Base-by-base conservation (phyloP, 2,113 vertebrate species). In the Zapornia atra region DNA sequence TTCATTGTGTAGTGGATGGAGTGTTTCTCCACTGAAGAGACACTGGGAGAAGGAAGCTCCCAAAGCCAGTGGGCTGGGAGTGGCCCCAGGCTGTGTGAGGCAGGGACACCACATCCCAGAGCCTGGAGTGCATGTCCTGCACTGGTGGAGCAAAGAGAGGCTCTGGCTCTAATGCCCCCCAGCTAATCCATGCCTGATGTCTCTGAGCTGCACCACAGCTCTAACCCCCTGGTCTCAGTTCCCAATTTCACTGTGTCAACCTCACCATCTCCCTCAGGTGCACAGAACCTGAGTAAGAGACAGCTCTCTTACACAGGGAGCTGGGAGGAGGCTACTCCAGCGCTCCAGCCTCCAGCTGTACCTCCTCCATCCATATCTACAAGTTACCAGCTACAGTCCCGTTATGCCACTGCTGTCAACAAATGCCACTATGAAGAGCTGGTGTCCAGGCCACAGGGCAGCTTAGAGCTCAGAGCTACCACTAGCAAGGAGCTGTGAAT, bases 211-310 rank as follows among this genome's bases (percentile, higher is more conserved):
- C 42, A 78, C 33, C 53, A 28, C 1, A 22, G 25, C 51, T 16
- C 71, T 2, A 11, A 15, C 0, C 1, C 34, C 42, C 61, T 31
- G 3, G 0, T 59, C 34, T 54, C 65, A 25, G 0, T 53, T 59
- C 61, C 61, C 22, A 20, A 10, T 63, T 48, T 69, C 80, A 69
- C 75, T 1, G 3, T 38, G 70, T 22, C 66, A 76, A 31, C 66
- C 75, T 61, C 71, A 72, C 57, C 53, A 40, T 31, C 54, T 59
- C 44, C 72, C 64, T 51, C 6, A 4, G 63, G 60, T 40, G 5
- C 38, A 40, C 20, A 80, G 57, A 77, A 7, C 75, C 50, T 9
- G 48, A 40, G 3, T 2, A 15, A 15, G 15, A 36, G 81, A 33
- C 10, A 0, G 7, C 38, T 31, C n/a, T 68, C 72, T 12, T 40